Base-by-base conservation (phyloP, 2,113 vertebrate species). In the Scopus umbretta region DNA sequence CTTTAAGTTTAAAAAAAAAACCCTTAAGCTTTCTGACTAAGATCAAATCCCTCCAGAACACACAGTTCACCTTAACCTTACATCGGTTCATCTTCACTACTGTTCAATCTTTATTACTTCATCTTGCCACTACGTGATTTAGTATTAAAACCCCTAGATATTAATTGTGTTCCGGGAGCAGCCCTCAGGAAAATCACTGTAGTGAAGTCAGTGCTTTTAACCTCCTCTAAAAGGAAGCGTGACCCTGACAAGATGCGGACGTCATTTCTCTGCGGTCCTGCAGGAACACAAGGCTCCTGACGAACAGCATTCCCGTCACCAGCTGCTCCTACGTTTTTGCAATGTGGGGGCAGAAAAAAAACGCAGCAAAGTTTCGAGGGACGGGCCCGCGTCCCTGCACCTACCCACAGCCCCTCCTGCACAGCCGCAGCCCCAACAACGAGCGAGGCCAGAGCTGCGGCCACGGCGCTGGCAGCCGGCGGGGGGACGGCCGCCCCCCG, bases 321-420 rank as follows among this genome's bases (percentile, higher is more conserved):
- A 17, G 38, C 32, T 3, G 13, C 2, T 27, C 5, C 3, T 4
- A 11, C 0, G 3, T 3, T 67, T 76, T 10, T 21, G 7, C 9
- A 8, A 38, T 12, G 18, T 20, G 26, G 6, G 26, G 4, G 4
- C 17, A 63, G 5, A 29, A 82, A 17, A 65, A 58, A 27, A 56
- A 32, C 6, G n/a, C n/a, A n/a, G 10, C 40, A 58, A 59, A 61
- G 32, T 13, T 34, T 43, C 22, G 22, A 14, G 26, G 40, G 8
- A 21, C 20, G 43, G 11, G 13, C 2, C 7, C 3, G 29, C 7
- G 29, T 7, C 40, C 49, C 63, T 12, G 13, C n/a, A 0, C 5
- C 25, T 7, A 45, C 50, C 42, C 13, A 11, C 16, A 13, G 27
- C 4, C 80, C 12, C 5, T 11, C 32, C 11, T 1, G 18, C 11